These are phyloP conservation scores for Drosophila dives DNA, from an alignment of 2,888 invertebrate species.

Conservation along the genomic window DNA sequence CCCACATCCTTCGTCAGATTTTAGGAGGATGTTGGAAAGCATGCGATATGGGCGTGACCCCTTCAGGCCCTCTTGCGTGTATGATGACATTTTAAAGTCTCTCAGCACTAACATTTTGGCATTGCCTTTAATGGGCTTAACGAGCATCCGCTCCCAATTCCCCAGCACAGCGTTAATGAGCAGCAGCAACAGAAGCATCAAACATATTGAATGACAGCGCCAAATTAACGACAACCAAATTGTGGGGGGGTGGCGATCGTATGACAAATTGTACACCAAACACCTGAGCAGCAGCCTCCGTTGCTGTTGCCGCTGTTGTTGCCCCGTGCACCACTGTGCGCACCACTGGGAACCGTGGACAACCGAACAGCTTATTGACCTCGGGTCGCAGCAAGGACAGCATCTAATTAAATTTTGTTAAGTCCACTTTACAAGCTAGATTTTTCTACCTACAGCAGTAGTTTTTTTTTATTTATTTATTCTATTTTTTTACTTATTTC, in stretches of 20 bases:
- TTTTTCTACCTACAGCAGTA: constrained; percentile 11
- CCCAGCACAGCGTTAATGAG: constrained; percentile 45
- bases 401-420: constrained; percentile 64
- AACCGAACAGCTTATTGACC: constrained; percentile 51
- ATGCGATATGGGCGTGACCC: constrained; percentile 44
- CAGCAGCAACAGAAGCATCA: constrained; percentile 33
- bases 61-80: constrained; percentile 20
- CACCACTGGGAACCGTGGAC: background rate
- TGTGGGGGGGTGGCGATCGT: constrained; percentile 53
- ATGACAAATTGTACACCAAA: constrained; percentile 60
- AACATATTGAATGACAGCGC: constrained; percentile 72
- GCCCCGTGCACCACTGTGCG: background rate
- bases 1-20: constrained; percentile 69
- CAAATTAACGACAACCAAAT: constrained; percentile 56
- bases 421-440: constrained; percentile 42
- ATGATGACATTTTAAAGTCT: constrained; percentile 68
- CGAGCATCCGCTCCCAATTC: constrained; percentile 67
- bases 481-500: background rate
- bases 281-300: constrained; percentile 25
- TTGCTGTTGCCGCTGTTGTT: background rate
- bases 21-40: constrained; percentile 15
- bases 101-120: constrained; percentile 46
- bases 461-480: constrained; percentile 36
- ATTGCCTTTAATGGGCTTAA: constrained; percentile 72
- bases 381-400: constrained; percentile 58